Conservation (phyloP, 2,797 vertebrate species). For the Echeneis naucrates region DNA sequence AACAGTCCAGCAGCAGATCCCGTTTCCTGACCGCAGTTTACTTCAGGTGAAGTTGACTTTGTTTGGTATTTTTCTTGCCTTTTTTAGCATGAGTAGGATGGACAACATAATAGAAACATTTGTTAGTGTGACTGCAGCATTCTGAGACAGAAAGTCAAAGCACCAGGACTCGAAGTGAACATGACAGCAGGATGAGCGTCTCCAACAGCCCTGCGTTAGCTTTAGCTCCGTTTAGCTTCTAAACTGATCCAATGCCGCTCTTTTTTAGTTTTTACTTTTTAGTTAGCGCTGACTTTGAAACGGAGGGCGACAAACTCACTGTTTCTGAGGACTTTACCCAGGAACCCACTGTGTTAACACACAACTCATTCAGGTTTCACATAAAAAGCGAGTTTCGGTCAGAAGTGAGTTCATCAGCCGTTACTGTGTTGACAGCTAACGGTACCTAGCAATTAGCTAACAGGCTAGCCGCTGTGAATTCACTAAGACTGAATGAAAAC, state of each 20-base stretch:
- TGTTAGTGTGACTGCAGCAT: not conserved
- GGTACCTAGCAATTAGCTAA: conserved; percentile 40
- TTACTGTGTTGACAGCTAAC: conserved; percentile 40
- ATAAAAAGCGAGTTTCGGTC: not conserved
- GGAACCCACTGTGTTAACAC: not conserved
- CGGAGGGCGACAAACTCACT: not conserved
- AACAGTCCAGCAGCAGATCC: not conserved
- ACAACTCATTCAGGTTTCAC: too few species aligned
- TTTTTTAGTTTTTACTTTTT: not conserved
- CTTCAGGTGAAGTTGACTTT: not conserved
- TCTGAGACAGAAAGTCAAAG: too few species aligned
- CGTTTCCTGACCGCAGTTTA: not conserved
- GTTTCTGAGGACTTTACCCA: not conserved
- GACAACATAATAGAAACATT: not conserved
- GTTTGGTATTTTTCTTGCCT: not conserved
- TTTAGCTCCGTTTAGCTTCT: not conserved
- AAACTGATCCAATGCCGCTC: not conserved
- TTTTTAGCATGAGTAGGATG: not conserved
- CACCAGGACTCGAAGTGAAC: not conserved
- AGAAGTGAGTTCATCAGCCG: not conserved
- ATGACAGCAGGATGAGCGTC: not conserved
- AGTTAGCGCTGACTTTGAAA: not conserved
- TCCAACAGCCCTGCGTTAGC: not conserved
- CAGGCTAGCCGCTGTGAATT: conserved; percentile 6
- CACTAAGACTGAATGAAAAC: not conserved